Evolutionary conservation across 2,113 vertebrate genomes (phyloP), one percentile per base, ranked within the genome.

Genomic region (Corapipo altera): DNA sequence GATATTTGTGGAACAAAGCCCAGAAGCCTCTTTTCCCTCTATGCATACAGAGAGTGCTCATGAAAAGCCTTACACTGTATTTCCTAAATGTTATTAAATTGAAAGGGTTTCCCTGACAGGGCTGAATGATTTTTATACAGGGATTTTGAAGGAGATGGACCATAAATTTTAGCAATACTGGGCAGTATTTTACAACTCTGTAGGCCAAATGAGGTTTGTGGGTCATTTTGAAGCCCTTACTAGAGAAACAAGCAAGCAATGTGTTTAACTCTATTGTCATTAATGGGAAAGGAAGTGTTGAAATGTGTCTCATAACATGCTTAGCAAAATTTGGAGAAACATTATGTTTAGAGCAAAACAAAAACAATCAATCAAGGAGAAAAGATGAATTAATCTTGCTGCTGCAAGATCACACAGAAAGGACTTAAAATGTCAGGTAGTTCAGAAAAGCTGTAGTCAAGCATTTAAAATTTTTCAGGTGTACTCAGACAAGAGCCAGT

Each of bases 41-140:
- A 3, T 0, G 0, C 12, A 4, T 17, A 21, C 9, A 9, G 21
- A 46, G 19, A 28, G 3, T 0, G 0, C 26, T 51, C 15, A 1
- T 15, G n/a, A 33, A 76, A 91, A 89, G 39, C 17, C 26, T 94
- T 77, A 39, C 8, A 4, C 15, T 67, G 23, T 85, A 70, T 79
- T 91, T 89, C 62, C 64, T 46, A 79, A 69, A 62, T 30, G 28
- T 58, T 78, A 65, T 65, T 83, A 76, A 76, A 80, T 62, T 28
- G 35, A 91, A 94, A 91, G 51, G 5, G n/a, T 80, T 89, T 85
- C 30, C 51, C 51, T 91, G 75, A 18, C 32, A 77, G 62, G 64
- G n/a, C 14, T 83, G 88, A 83, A 19, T 55, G 55, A 67, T 67
- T 88, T 91, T 91, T 88, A 80, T 84, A 67, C 17, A 62, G 54